Conservation (phyloP, 2,797 vertebrate genomes). For the Gila robusta region DNA sequence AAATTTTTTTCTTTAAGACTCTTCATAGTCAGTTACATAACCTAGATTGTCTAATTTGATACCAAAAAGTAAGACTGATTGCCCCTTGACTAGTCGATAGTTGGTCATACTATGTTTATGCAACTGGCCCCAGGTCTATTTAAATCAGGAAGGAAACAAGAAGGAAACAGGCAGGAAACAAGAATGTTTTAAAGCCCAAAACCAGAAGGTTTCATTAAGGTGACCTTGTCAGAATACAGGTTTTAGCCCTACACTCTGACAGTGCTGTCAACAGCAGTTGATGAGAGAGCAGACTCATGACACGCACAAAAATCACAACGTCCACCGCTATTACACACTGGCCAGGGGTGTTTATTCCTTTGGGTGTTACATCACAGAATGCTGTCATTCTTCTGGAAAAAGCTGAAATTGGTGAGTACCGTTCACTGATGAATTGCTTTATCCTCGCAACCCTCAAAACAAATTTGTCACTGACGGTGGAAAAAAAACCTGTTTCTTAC, state of each 20-base stretch:
- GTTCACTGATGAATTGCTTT: conserved; percentile 57
- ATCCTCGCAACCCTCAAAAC: conserved; percentile 52
- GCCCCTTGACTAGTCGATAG: too few relatives aligned
- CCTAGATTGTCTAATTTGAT: too few relatives aligned
- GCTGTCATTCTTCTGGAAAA: conserved; percentile 49
- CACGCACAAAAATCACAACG: conserved; percentile 39
- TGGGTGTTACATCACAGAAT: conserved; percentile 38
- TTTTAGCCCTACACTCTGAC: conserved; percentile 64
- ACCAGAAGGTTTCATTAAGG: conserved; percentile 28
- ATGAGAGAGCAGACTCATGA: conserved; percentile 74
- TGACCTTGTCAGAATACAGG: conserved; percentile 49
- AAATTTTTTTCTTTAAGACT: too few relatives aligned
- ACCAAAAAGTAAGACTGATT: too few relatives aligned
- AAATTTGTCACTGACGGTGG: conserved; percentile 31
- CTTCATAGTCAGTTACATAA: neutral
- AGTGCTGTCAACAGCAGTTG: conserved; percentile 73
- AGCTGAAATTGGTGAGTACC: conserved; percentile 43
- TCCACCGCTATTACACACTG: conserved; percentile 17
- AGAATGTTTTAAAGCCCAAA: conserved; percentile 5
- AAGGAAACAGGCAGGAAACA: neutral
- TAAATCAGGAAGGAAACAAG: neutral
- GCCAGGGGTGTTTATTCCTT: conserved; percentile 34
- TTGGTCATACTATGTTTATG: neutral
- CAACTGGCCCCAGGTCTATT: neutral
- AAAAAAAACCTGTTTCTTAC: neutral